Evolutionary conservation across 2,113 vertebrate species (phyloP), one percentile per base, ranked within the genome.

Genomic region (Pygoscelis adeliae): DNA sequence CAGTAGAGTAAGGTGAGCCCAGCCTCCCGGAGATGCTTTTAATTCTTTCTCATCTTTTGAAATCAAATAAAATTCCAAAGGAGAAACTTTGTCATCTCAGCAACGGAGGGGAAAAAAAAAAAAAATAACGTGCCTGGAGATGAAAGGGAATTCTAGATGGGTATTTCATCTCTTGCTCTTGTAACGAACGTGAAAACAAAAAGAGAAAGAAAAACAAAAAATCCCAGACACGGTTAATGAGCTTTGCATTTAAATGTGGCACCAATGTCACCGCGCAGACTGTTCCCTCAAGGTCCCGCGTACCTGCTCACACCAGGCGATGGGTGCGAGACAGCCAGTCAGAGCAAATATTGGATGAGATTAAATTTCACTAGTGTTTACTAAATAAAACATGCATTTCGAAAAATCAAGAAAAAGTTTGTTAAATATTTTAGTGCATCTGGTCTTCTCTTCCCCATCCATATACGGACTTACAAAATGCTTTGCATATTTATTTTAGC

Each of bases 401-500:
- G 4, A 91, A 91, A 93, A 80, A 95, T 74, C 71, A 62, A 77
- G 90, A 61, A 93, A 93, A 96, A 94, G 93, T 97, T 97, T 87
- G 93, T 95, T 97, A 95, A 98, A 98, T 98, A 98, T 98, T 97
- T 98, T 89, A 98, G 95, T 95, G 90, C 72, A 89, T 95, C 94
- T 94, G 95, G 92, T 83, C 86, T 84, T 72, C 69, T 83, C 87
- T 76, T 83, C 87, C 90, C 92, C 85, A 47, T 93, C 86, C 84
- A 38, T 82, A 44, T 40, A 11, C 3, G 34, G 83, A 76, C 89
- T 91, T 95, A 95, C 89, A 94, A 98, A 96, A 96, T 85, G 94
- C 88, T 97, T 97, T 97, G 96, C 96, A 97, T 97, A 94, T 94
- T 96, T 95, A 96, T 97, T 97, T 93, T 87, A 93, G 96, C 74